These are phyloP conservation scores for Cyclura pinguis DNA, from an alignment of 2,797 vertebrate genomes.

Conservation along the genomic window DNA sequence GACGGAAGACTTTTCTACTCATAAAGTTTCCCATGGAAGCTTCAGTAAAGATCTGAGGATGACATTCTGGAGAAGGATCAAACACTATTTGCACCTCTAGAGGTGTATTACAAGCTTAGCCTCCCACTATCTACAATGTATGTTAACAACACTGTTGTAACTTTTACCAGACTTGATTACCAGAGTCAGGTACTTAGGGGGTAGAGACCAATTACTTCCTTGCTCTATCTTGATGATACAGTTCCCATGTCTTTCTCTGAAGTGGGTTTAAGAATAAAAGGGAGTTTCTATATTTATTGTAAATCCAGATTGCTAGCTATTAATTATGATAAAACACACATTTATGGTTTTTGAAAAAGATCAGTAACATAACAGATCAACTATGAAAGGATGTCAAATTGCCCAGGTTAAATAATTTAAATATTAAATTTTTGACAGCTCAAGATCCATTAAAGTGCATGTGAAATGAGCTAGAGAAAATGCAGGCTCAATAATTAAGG, in stretches of 20 bases:
- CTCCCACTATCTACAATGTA: too few relatives aligned
- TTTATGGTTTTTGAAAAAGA: not conserved
- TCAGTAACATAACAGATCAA: not conserved
- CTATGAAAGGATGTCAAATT: not conserved
- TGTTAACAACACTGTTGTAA: too few relatives aligned
- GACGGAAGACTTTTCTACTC: too few relatives aligned
- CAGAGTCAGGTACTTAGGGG: too few relatives aligned
- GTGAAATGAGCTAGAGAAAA: not conserved
- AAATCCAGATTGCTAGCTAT: not conserved
- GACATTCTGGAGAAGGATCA: too few relatives aligned
- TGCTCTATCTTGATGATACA: not conserved
- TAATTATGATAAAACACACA: not conserved
- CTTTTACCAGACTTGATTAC: too few relatives aligned
- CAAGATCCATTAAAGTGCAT: not conserved
- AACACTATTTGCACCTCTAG: too few relatives aligned
- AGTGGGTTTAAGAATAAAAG: not conserved
- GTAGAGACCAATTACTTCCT: too few relatives aligned
- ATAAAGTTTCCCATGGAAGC: too few relatives aligned
- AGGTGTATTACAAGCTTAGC: too few relatives aligned
- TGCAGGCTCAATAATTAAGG: too few relatives aligned
- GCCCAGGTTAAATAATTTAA: not conserved
- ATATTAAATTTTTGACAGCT: not conserved
- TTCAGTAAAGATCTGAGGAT: too few relatives aligned
- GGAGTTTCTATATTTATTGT: not conserved
- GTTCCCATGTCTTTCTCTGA: not conserved